Percentiles rank a stretch among this genome's conserved stretches.
Conservation (phyloP, 2,797 vertebrate genomes). For the Sarcophilus harrisii region DNA sequence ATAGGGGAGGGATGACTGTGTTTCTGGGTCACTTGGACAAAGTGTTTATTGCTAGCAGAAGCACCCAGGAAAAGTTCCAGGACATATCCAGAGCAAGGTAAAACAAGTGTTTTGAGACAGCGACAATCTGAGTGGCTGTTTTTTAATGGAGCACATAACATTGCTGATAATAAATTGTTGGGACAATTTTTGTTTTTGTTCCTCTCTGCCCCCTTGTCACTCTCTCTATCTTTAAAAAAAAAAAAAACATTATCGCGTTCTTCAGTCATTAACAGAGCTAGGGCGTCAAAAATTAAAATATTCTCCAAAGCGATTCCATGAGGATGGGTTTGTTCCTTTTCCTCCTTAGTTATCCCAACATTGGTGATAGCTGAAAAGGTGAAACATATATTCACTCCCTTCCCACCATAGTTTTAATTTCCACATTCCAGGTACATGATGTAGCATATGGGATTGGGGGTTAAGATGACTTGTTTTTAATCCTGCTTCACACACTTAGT, state of each 20-base stretch:
- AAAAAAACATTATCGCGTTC: background rate
- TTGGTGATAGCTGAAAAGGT: too few relatives aligned
- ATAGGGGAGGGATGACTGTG: background rate
- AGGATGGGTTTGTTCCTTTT: background rate
- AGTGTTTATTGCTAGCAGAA: background rate
- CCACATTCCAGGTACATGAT: fast-evolving
- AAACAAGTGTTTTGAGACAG: background rate
- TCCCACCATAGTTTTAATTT: background rate
- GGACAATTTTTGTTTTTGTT: background rate
- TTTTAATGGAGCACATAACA: background rate
- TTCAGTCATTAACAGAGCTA: background rate
- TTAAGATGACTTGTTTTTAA: background rate
- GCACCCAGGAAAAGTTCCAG: background rate
- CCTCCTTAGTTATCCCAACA: background rate
- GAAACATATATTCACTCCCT: background rate
- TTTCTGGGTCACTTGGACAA: background rate
- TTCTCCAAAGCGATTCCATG: fast-evolving
- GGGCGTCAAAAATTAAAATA: background rate
- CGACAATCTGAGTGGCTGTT: background rate
- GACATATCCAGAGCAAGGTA: background rate
- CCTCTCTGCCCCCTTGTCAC: background rate
- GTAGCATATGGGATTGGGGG: background rate
- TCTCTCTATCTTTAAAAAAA: background rate
- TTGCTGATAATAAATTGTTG: background rate
- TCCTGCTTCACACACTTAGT: background rate